Evolutionary conservation across 1,140 invertebrate species (phyloP).

Genomic region (Sminthurides bifidus): DNA sequence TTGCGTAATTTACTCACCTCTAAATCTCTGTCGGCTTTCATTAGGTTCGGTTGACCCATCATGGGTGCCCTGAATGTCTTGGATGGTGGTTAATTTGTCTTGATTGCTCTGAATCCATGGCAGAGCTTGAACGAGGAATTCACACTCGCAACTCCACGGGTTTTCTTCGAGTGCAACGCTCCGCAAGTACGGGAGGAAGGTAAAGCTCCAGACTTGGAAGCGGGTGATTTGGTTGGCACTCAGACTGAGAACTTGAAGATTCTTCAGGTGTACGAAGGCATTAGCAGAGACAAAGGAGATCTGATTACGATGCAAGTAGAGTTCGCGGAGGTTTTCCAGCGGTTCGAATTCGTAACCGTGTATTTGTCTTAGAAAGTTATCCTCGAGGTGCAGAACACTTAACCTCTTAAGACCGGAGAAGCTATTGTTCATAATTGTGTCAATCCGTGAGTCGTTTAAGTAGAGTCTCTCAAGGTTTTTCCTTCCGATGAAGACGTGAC

Average conservation of each 20-base stretch:
- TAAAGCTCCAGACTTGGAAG: conserved; percentile 72
- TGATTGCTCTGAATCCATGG: background rate
- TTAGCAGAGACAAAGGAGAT: conserved; percentile 64
- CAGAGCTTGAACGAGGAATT: conserved; percentile 43
- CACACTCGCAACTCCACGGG: conserved; percentile 78
- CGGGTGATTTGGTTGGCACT: conserved; percentile 70
- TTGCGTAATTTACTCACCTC: no score
- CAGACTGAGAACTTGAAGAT: conserved; percentile 63
- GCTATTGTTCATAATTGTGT: conserved; percentile 77
- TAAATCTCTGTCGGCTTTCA: no score
- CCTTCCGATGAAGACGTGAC: conserved; percentile 80
- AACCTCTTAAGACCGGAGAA: conserved; percentile 75
- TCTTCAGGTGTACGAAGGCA: conserved; percentile 61
- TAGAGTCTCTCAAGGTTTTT: conserved; percentile 79
- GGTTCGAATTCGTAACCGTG: conserved; percentile 82
- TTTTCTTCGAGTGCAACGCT: conserved; percentile 47
- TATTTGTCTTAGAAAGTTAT: conserved; percentile 65
- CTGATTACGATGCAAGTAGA: conserved; percentile 77
- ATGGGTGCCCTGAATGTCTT: background rate
- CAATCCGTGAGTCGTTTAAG: conserved; percentile 72
- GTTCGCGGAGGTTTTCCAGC: conserved; percentile 60
- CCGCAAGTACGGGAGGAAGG: conserved; percentile 52
- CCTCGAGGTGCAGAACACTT: conserved; percentile 67
- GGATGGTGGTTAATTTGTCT: background rate
- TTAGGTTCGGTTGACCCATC: no score